phyloP scores from a whole-genome alignment of 2,797 vertebrate species.

The Meriones psammophilus region DNA sequence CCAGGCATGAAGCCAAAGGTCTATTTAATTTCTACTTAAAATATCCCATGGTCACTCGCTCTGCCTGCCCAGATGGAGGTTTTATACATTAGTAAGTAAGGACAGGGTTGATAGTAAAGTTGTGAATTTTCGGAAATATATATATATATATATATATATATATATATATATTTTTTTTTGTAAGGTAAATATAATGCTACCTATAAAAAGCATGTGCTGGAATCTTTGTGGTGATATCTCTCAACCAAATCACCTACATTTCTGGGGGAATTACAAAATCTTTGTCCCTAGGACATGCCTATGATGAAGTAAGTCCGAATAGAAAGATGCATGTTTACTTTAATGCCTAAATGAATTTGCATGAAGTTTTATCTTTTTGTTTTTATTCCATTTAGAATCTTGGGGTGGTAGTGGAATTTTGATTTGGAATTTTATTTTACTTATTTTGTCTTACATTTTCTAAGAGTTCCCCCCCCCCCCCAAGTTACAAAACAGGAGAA shows the following conservation, averaged over 20 bases:
- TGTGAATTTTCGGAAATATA: conserved; percentile 50
- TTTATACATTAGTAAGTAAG: conserved; percentile 80
- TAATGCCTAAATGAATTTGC: neutral
- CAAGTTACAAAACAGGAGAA: neutral
- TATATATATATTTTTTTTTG: neutral
- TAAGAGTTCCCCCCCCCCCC: neutral
- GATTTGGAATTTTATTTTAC: conserved; percentile 20
- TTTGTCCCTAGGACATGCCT: neutral
- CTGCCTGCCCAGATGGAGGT: neutral
- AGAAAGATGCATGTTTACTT: conserved; percentile 18
- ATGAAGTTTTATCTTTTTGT: neutral
- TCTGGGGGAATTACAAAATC: conserved; percentile 7
- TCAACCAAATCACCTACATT: conserved; percentile 4
- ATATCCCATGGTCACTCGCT: conserved; percentile 76
- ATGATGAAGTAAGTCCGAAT: neutral
- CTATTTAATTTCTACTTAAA: conserved; percentile 82
- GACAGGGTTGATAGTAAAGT: conserved; percentile 62
- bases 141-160: too few relatives aligned
- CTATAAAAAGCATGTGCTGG: neutral
- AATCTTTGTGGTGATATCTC: neutral
- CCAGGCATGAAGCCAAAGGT: conserved; percentile 80
- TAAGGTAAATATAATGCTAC: neutral
- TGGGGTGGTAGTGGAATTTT: neutral
- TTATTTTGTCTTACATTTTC: conserved; percentile 51
- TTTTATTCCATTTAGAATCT: conserved; percentile 55